Base-by-base conservation (phyloP, 2,797 vertebrate genomes). In the Parauchenoglanis ngamensis region DNA sequence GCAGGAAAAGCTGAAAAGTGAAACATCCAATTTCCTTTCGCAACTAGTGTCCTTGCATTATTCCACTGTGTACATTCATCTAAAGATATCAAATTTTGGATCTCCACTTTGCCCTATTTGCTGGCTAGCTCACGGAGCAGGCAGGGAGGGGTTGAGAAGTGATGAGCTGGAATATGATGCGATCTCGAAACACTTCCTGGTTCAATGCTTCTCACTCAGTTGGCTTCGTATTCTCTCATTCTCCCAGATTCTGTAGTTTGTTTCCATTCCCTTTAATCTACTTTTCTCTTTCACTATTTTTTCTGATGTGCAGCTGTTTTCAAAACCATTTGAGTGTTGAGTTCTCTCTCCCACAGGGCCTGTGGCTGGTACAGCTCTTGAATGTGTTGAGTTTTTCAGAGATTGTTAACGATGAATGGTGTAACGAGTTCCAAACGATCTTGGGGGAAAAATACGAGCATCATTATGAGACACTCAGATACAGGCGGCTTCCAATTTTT, bases 1-100 rank as follows among this genome's bases (percentile, higher is more conserved):
- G 63, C 61, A 75, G 61, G 92, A 90, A 93, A 90, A 88, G 85
- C 56, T 93, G 85, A 93, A 90, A 91, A 92, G 88, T 87, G 89
- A 88, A 84, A 49, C 67, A 88, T 85, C 81, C 52, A 7, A 31
- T 56, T 86, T 77, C 75, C 28, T 88, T 87, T 63, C 87, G 85
- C 88, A 89, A 89, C 87, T 85, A 91, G 91, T 90, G 89, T 84
- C 59, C 83, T 90, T 90, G 87, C 78, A 87, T 88, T 84, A 85
- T 85, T 91, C 88, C 85, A 85, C 81, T 92, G 85, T 90, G 87
- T 90, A 72, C 88, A 92, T 93, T 91, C 88, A 65, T 80, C 52
- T 85, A 73, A 87, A 80, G 88, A 84, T 85, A 85, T 90, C 87
- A 85, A 89, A 91, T 90, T 91, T 52, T 92, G 90, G 84, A 91